Evolutionary conservation across 2,113 vertebrate species (phyloP).

Genomic region (Telmatochromis brachygnathus): DNA sequence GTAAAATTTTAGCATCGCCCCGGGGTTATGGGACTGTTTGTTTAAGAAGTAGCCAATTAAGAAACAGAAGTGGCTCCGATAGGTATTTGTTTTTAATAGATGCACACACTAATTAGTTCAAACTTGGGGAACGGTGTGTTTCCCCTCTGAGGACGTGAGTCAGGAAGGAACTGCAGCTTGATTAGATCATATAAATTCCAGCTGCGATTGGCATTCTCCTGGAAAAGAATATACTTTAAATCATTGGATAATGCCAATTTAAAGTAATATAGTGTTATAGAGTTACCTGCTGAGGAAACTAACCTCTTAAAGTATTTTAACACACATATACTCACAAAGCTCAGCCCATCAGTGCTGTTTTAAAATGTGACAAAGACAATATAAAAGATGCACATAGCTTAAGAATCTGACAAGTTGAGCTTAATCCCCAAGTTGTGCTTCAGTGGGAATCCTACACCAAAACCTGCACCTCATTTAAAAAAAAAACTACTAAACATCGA

Average conservation of each 20-base stretch:
- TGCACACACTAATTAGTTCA: background rate
- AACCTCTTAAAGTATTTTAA: background rate
- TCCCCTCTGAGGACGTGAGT: background rate
- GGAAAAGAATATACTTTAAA: background rate
- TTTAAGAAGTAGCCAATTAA: constrained; percentile 22
- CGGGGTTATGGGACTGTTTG: background rate
- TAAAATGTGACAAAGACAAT: background rate
- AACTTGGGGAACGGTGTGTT: background rate
- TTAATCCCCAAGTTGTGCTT: background rate
- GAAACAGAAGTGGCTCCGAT: background rate
- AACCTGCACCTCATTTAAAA: background rate
- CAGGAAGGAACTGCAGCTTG: background rate
- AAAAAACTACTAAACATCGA: background rate
- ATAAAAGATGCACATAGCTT: background rate
- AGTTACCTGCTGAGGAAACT: background rate
- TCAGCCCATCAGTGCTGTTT: background rate
- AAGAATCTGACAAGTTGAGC: background rate
- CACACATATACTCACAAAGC: background rate
- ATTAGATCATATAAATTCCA: background rate
- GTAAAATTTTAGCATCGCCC: background rate
- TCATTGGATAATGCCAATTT: background rate
- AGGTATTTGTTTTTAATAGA: constrained; percentile 21
- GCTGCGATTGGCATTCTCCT: background rate
- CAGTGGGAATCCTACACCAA: background rate
- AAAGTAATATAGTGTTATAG: background rate